These are phyloP conservation scores for Polydesmus complanatus DNA, from an alignment of 2,888 invertebrate species.

Conservation along the genomic window DNA sequence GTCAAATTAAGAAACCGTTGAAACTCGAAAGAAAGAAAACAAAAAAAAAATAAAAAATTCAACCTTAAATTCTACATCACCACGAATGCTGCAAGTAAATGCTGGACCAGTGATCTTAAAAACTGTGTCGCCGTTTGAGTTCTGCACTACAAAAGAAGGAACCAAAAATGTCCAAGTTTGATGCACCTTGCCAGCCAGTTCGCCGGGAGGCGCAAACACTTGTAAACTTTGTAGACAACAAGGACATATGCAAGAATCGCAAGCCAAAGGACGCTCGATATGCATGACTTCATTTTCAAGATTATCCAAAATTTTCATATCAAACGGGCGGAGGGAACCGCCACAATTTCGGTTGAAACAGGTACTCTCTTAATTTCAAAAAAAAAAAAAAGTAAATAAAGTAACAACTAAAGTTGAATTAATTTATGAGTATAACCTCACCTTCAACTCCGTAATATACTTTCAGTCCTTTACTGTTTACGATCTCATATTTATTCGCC, in stretches of 20 bases:
- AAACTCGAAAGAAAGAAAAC: no score
- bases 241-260: slow-evolving; percentile 69
- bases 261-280: slow-evolving; percentile 63
- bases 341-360: slow-evolving; percentile 72
- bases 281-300: slow-evolving; percentile 72
- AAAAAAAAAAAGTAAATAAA: background rate
- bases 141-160: slow-evolving; percentile 57
- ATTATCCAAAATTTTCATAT: slow-evolving; percentile 73
- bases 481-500: slow-evolving; percentile 73
- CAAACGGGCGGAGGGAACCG: slow-evolving; percentile 67
- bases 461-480: slow-evolving; percentile 62
- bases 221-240: slow-evolving; percentile 70
- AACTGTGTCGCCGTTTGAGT: slow-evolving; percentile 57
- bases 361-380: slow-evolving; percentile 47
- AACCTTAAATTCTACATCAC: slow-evolving; percentile 73
- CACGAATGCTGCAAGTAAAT: slow-evolving; percentile 63
- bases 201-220: slow-evolving; percentile 47
- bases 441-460: slow-evolving; percentile 61
- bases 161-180: slow-evolving; percentile 28
- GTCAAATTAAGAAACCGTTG: no score
- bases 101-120: slow-evolving; percentile 66
- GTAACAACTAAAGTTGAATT: background rate
- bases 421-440: background rate
- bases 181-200: slow-evolving; percentile 24
- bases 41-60: no score